Conservation (phyloP, 2,113 vertebrate genomes). For the Elephantulus edwardii region DNA sequence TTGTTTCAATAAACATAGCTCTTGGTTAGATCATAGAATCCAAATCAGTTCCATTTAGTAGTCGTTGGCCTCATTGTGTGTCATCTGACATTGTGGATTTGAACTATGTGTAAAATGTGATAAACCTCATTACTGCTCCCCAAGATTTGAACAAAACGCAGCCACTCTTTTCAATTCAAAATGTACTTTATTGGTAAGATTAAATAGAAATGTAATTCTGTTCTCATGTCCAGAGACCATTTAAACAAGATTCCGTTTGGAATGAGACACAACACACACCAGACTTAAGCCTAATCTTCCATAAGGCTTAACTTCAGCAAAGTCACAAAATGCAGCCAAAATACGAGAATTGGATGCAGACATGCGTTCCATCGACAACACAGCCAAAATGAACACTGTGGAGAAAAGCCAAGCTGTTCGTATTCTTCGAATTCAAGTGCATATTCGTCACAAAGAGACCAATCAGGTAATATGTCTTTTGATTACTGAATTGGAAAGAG, state of each 20-base stretch:
- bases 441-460: neutral
- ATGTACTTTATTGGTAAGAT: neutral
- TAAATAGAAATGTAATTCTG: neutral
- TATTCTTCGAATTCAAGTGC: neutral
- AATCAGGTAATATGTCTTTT: neutral
- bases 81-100: neutral
- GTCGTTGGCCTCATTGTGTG: neutral
- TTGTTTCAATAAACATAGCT: neutral
- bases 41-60: neutral
- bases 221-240: neutral
- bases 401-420: neutral
- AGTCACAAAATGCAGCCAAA: neutral
- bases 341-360: neutral
- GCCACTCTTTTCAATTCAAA: neutral
- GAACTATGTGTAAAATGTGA: neutral
- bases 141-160: slow-evolving; percentile 21
- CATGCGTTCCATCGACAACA: neutral
- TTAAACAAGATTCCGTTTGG: neutral
- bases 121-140: neutral
- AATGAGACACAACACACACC: neutral
- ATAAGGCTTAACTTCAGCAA: neutral
- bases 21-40: neutral
- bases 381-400: neutral
- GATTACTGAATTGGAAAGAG: neutral
- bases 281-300: neutral